These are phyloP conservation scores for Halocynthia roretzi DNA, from an alignment of 23 tunicate genomes.

Conservation along the genomic window DNA sequence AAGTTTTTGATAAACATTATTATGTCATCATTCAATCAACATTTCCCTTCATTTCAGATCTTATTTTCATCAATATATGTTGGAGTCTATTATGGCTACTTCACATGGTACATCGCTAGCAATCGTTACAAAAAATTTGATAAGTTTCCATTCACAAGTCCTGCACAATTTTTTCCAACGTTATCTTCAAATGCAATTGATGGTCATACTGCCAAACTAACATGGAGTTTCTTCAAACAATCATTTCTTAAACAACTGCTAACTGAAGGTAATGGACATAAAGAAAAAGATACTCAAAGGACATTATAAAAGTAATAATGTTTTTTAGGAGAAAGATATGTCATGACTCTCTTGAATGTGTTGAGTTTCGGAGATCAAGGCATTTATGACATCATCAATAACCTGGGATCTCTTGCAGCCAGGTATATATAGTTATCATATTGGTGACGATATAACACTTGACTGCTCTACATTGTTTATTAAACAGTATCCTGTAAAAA, in stretches of 20 bases:
- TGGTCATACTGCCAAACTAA: slow-evolving; percentile 32
- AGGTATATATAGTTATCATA: slow-evolving; percentile 22
- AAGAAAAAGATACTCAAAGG: not conserved
- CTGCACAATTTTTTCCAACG: slow-evolving; percentile 44
- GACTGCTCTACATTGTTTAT: no score
- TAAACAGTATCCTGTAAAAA: no score
- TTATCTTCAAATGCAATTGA: slow-evolving; percentile 15
- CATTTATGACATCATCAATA: slow-evolving; percentile 73
- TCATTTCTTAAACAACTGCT: slow-evolving; percentile 69
- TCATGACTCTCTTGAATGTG: slow-evolving; percentile 81
- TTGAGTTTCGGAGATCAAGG: slow-evolving; percentile 89
- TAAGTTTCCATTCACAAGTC: slow-evolving; percentile 55
- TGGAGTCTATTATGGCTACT: slow-evolving; percentile 49
- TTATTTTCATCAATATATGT: slow-evolving; percentile 43
- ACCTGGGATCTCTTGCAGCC: slow-evolving; percentile 84
- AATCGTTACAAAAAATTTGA: slow-evolving; percentile 30
- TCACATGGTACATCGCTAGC: slow-evolving; percentile 48
- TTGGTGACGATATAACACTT: no score
- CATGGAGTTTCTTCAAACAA: slow-evolving; percentile 83
- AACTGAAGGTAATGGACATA: slow-evolving; percentile 65
- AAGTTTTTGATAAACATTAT: not conserved
- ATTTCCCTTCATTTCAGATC: slow-evolving; percentile 26
- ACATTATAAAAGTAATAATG: not conserved
- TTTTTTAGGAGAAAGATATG: slow-evolving; percentile 70
- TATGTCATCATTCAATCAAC: not conserved